Base-by-base conservation (phyloP, 1,140 invertebrate species). In the Trypoxylus dichotomus region DNA sequence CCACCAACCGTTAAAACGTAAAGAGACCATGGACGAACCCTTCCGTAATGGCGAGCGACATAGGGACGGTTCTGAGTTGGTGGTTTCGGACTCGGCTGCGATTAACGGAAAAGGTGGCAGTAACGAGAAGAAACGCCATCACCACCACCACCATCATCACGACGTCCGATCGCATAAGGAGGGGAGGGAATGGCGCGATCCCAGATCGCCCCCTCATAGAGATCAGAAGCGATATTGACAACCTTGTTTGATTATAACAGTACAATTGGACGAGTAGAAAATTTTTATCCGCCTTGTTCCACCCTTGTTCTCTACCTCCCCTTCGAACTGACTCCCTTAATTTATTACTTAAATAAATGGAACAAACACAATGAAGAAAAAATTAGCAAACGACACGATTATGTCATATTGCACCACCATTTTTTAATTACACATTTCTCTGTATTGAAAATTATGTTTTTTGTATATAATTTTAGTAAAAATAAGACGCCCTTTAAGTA, bases 71-170 rank as follows among this genome's bases (percentile, higher is more conserved):
- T 93, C 93, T 11, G 95, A 96, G 84, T 89, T 96, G 82, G 93
- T 95, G 10, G 92, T 95, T 3, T 92, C 91, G 24, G 94, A 95
- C 84, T 6, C 47, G 19, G 27, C 77, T 1, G 92, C 92, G 81
- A 83, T 87, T 82, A 83, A 85, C 84, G 77, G 87, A 82, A 79
- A 85, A 81, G 76, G 87, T 82, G 79, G 85, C 81, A 79, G 87
- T 47, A 88, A 90, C 29, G 92, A 95, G 85, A 94, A 95, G 85
- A 92, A 93, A 73, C 90, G 92, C 47, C 92, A 93, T 80, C 94
- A 95, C 83, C 94, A 96, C 80, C 94, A 96, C 78, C 94, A 95
- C 81, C 93, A 95, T 83, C 93, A 94, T 85, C 91, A 92, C 77
- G 83, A 86, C 21, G 79, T 83, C 43, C 81, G 83, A 54, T 37